Conservation (phyloP, 53 echinoderm and acorn worm genomes). For the Apostichopus leukothele region DNA sequence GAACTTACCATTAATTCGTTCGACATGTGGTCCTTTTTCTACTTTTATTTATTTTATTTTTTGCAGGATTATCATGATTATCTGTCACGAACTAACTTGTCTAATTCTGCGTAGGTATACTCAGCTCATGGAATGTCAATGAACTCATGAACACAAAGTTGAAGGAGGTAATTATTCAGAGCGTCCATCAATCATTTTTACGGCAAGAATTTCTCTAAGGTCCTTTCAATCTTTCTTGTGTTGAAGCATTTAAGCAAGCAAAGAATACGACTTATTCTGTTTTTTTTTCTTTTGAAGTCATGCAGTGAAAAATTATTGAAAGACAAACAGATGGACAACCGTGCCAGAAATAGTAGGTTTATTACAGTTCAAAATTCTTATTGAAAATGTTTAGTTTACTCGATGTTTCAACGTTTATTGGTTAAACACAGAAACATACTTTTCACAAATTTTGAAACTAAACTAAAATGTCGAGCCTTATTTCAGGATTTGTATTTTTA, state of each 20-base stretch:
- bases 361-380: too few relatives aligned
- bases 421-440: too few relatives aligned
- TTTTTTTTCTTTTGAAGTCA: neutral
- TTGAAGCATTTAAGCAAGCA: neutral
- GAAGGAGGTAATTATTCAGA: conserved; percentile 15
- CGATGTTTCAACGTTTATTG: too few relatives aligned
- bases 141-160: conserved; percentile 5
- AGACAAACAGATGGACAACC: too few relatives aligned
- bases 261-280: neutral
- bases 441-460: too few relatives aligned
- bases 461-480: too few relatives aligned
- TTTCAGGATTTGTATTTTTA: too few relatives aligned
- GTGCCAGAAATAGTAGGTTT: too few relatives aligned
- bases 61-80: neutral
- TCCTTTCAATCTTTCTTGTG: conserved; percentile 21
- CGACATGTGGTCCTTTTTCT: too few relatives aligned
- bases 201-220: conserved; percentile 25
- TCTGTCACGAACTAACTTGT: neutral
- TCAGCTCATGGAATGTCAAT: conserved; percentile 1
- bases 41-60: neutral
- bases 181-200: conserved; percentile 18
- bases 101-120: neutral
- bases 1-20: too few relatives aligned
- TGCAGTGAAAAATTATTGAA: neutral
- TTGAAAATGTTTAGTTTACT: too few relatives aligned